Base-by-base conservation (phyloP, 2,888 invertebrate genomes). In the Omphaloscelis lunosa region DNA sequence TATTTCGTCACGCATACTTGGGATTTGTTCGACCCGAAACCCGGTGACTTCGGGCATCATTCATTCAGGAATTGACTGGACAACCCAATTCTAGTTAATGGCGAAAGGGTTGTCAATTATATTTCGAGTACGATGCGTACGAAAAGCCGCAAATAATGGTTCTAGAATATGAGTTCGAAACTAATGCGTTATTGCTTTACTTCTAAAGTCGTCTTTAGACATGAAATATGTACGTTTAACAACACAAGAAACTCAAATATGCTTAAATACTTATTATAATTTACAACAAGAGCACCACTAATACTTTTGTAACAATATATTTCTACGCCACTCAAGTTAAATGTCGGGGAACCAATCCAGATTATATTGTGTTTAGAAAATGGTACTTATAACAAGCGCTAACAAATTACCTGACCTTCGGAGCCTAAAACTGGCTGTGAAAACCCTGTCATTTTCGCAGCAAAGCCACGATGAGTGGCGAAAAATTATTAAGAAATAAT, bases 401-500 rank as follows among this genome's bases (percentile, higher is more conserved):
- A 66, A 74, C 53, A 68, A 77, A 79, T 80, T 23, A 51, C 51
- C 45, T 72, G 74, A 66, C 67, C 62, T 82, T 77, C 56, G 79
- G 39, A 79, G 48, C 23, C 65, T 72, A 66, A 75, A 79, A 67
- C n/a, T 48, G 53, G 63, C 79, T 71, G 68, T 76, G 79, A 88
- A 88, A 85, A 80, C 87, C 86, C 85, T 90, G 87, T 90, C 86
- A 89, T 89, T 89, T 89, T 84, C 83, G 71, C 79, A 82, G 82
- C 74, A 88, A 87, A 88, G 82, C 82, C 77, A 80, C 89, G 87
- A 88, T 92, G 93, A 93, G 89, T 91, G 78, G 92, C 91, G 88
- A 79, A 89, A 92, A 91, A 91, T 91, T 91, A 92, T 92, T 91
- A 91, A 89, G 90, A 92, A 93, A 93, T 92, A 93, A 93, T 93